phyloP scores from a whole-genome alignment of 2,888 invertebrate genomes.

The Dioctria rufipes region DNA sequence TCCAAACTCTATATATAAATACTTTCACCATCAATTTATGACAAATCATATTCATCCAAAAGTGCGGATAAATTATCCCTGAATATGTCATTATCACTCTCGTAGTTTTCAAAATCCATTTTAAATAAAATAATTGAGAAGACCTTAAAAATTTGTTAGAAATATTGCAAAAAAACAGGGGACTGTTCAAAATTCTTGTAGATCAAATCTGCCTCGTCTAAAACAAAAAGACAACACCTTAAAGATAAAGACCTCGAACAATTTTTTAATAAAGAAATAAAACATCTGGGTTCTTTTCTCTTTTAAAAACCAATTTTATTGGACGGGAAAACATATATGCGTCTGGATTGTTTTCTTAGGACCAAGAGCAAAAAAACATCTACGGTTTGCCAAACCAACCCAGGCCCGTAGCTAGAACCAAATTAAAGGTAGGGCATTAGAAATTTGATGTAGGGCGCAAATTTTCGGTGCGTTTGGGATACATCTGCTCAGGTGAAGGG shows the following conservation, averaged over 20 bases:
- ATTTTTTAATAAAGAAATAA: slow-evolving; percentile 6
- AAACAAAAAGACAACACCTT: background rate
- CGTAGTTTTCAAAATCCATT: background rate
- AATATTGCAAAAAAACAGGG: no score
- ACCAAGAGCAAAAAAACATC: background rate
- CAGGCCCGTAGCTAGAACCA: no score
- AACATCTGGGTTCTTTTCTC: background rate
- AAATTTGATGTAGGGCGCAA: no score
- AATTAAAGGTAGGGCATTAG: no score
- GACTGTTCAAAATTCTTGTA: background rate
- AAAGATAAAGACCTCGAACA: background rate
- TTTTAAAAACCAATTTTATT: background rate
- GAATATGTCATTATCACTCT: background rate
- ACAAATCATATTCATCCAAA: background rate
- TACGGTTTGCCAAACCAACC: background rate
- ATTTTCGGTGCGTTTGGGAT: no score
- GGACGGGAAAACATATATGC: background rate
- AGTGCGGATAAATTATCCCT: background rate
- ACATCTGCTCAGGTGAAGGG: no score
- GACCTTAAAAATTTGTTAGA: background rate
- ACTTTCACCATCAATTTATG: background rate
- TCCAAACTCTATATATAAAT: no score
- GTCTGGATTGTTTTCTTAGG: background rate
- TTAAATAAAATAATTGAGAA: background rate
- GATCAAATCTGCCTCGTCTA: background rate